Evolutionary conservation across 2,797 vertebrate species (phyloP).

Genomic region (Cossypha polioptera): DNA sequence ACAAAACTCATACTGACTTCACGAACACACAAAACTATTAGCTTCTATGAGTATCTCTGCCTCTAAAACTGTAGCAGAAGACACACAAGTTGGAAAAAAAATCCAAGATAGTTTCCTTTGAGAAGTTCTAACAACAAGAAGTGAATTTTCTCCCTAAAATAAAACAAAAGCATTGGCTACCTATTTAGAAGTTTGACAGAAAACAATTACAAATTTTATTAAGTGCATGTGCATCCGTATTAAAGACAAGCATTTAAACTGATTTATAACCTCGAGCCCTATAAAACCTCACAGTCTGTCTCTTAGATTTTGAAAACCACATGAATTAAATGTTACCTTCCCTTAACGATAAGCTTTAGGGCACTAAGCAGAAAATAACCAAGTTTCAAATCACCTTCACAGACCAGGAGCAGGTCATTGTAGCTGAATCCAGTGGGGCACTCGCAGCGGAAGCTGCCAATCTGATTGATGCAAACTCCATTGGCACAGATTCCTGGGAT

Average conservation of each 20-base stretch:
- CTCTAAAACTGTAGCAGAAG: background rate
- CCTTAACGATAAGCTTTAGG: background rate
- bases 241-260: background rate
- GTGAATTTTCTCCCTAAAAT: background rate
- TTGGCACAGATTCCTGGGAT: constrained; percentile 83
- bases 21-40: background rate
- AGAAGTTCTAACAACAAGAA: background rate
- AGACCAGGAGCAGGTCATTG: constrained; percentile 81
- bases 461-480: constrained; percentile 83
- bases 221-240: fast-evolving
- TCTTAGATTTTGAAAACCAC: background rate
- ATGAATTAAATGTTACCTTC: background rate
- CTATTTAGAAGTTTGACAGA: background rate
- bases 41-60: background rate
- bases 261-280: background rate
- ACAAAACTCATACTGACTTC: background rate
- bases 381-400: constrained; percentile 75
- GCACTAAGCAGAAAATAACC: background rate
- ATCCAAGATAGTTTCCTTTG: background rate
- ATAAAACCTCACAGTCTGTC: background rate
- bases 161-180: background rate
- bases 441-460: constrained; percentile 84
- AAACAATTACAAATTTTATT: background rate
- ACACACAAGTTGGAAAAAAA: background rate
- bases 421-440: constrained; percentile 84